Conservation (phyloP, 1,140 invertebrate genomes). For the Scaptomyza montana region DNA sequence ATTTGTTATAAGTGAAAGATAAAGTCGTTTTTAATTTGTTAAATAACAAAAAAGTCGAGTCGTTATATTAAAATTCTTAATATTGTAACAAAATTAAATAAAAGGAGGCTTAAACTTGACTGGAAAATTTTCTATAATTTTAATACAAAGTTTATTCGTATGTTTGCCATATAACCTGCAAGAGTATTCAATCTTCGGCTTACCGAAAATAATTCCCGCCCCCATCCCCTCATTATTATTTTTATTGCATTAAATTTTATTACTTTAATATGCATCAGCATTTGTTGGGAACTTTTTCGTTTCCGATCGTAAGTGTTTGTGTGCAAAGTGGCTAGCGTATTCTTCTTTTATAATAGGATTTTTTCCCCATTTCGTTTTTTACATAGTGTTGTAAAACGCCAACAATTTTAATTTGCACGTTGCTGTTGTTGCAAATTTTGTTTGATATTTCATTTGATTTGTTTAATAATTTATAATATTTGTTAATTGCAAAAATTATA, state of each 20-base stretch:
- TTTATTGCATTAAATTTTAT: background rate
- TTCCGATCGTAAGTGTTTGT: background rate
- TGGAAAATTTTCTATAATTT: no score
- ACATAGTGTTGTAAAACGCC: conserved; percentile 23
- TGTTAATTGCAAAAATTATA: conserved; percentile 21
- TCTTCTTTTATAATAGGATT: background rate
- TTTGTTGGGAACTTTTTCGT: background rate
- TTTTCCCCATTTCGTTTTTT: conserved; percentile 3
- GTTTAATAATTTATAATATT: conserved; percentile 13
- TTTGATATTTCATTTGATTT: conserved; percentile 10
- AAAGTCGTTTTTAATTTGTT: no score
- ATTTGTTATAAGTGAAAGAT: no score
- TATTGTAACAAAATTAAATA: no score
- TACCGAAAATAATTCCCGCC: background rate
- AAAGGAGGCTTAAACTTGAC: no score
- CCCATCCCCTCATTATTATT: background rate
- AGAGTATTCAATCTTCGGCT: background rate
- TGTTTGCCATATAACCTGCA: background rate
- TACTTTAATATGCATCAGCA: conserved; percentile 1
- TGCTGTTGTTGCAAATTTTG: conserved; percentile 67
- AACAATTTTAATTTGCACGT: conserved; percentile 67
- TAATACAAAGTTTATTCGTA: no score
- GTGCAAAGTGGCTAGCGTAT: conserved; percentile 24
- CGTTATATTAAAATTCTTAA: no score
- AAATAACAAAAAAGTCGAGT: no score